Conservation (phyloP, 2,113 vertebrate genomes). For the Lycaon pictus region DNA sequence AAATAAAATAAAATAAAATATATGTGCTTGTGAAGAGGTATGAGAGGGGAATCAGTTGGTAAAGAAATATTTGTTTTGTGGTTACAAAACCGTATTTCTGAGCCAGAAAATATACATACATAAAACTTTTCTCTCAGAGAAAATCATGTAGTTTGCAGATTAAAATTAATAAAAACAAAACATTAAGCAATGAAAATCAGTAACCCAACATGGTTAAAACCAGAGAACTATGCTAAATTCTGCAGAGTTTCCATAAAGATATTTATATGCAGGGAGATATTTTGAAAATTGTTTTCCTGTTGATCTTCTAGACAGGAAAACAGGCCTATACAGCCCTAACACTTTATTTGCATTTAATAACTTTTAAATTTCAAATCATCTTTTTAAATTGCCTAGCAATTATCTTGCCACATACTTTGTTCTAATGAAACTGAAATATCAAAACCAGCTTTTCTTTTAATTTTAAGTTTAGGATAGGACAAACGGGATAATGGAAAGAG, state of each 20-base stretch:
- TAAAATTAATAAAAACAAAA: not conserved
- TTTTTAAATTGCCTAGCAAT: not conserved
- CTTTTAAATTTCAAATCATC: not conserved
- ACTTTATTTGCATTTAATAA: not conserved
- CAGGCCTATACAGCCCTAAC: not conserved
- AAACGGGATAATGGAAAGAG: not conserved
- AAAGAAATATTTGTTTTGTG: conserved; percentile 4
- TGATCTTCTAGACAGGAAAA: conserved; percentile 4
- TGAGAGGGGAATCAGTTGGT: not conserved
- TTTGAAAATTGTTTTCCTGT: not conserved
- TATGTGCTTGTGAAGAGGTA: not conserved
- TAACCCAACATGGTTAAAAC: not conserved
- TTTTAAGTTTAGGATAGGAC: not conserved
- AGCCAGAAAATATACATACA: not conserved
- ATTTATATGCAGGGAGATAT: not conserved
- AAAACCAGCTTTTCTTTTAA: not conserved
- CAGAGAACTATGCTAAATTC: not conserved
- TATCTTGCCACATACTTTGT: not conserved
- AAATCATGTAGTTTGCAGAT: conserved; percentile 29
- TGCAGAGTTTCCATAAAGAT: conserved; percentile 12
- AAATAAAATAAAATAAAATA: not conserved
- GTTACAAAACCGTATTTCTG: conserved; percentile 6
- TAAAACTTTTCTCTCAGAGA: not conserved
- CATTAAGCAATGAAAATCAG: not conserved
- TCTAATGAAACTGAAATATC: not conserved